Percentiles rank a stretch among this genome's conserved stretches.
Conservation (phyloP, 2,113 vertebrate species). For the Donacobius atricapilla region DNA sequence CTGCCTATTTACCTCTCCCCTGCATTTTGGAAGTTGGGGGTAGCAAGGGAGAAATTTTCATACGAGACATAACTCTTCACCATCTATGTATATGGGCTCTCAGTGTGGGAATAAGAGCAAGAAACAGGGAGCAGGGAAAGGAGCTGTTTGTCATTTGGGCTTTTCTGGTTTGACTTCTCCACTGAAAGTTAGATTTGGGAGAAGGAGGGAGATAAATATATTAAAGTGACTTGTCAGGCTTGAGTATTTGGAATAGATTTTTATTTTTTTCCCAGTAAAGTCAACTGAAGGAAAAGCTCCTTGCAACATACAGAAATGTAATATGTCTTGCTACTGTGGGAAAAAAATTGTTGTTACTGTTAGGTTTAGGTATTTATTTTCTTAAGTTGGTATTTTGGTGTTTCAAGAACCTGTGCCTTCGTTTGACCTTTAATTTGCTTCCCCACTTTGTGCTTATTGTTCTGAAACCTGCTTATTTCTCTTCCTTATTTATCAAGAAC, state of each 20-base stretch:
- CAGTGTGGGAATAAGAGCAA: neutral
- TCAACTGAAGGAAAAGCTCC: neutral
- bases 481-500: neutral
- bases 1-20: neutral
- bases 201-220: neutral
- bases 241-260: neutral
- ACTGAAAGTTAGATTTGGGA: neutral
- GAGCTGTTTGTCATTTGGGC: neutral
- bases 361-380: neutral
- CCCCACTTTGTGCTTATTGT: neutral
- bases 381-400: neutral
- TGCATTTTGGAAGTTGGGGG: neutral
- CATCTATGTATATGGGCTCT: neutral
- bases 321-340: neutral
- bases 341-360: neutral
- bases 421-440: neutral
- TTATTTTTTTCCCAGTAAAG: neutral
- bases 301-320: neutral
- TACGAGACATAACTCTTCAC: neutral
- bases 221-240: neutral
- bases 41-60: neutral
- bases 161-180: neutral
- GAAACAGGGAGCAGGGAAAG: neutral
- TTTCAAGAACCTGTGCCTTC: neutral
- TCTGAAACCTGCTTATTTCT: neutral